phyloP scores from a whole-genome alignment of 2,888 invertebrate species.

The Dascillus cervinus region DNA sequence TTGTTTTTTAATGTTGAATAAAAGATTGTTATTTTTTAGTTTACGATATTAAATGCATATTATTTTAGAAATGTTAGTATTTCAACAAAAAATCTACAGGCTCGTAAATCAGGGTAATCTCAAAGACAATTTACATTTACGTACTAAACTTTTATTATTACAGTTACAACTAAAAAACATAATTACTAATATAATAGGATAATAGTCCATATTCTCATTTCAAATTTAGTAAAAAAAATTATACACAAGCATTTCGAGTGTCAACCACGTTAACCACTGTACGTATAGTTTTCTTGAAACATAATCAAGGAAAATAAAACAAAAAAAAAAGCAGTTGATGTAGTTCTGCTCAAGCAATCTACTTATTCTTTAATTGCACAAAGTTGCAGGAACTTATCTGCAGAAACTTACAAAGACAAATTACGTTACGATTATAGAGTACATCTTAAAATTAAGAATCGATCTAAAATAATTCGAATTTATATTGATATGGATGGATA shows the following conservation, averaged over 20 bases:
- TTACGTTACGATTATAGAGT: not conserved
- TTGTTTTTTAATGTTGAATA: no score
- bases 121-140: slow-evolving; percentile 20
- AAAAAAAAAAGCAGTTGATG: slow-evolving; percentile 17
- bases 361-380: slow-evolving; percentile 34
- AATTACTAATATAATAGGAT: slow-evolving; percentile 36
- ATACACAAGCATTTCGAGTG: slow-evolving; percentile 34
- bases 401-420: slow-evolving; percentile 16
- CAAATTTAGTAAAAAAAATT: slow-evolving; percentile 38
- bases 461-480: no score
- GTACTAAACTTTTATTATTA: slow-evolving; percentile 40
- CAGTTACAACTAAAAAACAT: slow-evolving; percentile 40
- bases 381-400: slow-evolving; percentile 29
- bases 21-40: no score
- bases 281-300: not conserved
- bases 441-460: no score
- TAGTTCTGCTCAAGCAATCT: slow-evolving; percentile 34
- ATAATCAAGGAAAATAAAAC: slow-evolving; percentile 1
- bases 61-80: no score
- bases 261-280: slow-evolving; percentile 6
- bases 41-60: no score
- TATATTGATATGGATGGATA: no score
- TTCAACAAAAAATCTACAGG: no score
- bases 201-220: slow-evolving; percentile 42
- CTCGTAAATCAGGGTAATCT: not conserved